Percentiles rank a stretch among this genome's conserved stretches.
These are phyloP conservation scores for Cacoxenus indagator DNA, from an alignment of 2,888 invertebrate species.

Conservation along the genomic window DNA sequence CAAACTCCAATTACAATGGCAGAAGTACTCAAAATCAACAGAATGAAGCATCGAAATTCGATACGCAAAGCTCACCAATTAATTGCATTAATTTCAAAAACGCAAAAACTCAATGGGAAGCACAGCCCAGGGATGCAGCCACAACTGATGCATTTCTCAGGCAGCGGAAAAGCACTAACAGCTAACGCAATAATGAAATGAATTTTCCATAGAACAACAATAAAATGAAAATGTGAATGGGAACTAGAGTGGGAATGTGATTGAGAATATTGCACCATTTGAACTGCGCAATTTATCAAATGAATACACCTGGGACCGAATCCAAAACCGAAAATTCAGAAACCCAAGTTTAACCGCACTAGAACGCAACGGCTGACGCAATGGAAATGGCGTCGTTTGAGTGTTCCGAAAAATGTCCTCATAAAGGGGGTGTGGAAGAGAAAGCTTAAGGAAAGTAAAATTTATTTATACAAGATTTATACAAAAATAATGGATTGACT, in stretches of 20 bases:
- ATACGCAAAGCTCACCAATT: constrained; percentile 8
- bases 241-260: constrained; percentile 24
- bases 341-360: constrained; percentile 31
- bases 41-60: constrained; percentile 1
- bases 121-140: constrained; percentile 16
- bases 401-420: constrained; percentile 31
- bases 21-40: neutral
- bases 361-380: constrained; percentile 16
- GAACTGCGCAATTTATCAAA: constrained; percentile 57
- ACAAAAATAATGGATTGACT: constrained; percentile 55
- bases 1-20: neutral
- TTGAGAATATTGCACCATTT: constrained; percentile 30
- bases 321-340: constrained; percentile 33
- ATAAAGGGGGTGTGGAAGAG: constrained; percentile 24
- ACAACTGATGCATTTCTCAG: constrained; percentile 22
- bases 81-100: constrained; percentile 15
- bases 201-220: constrained; percentile 32
- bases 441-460: constrained; percentile 21
- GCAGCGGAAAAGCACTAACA: neutral
- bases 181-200: neutral
- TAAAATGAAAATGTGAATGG: neutral
- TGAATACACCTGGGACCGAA: constrained; percentile 54
- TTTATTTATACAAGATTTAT: constrained; percentile 54
- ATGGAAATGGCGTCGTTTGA: constrained; percentile 48
- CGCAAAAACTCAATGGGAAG: constrained; percentile 4